phyloP scores from a whole-genome alignment of 2,888 invertebrate genomes.

The Scaptodrosophila latifasciaeformis region DNA sequence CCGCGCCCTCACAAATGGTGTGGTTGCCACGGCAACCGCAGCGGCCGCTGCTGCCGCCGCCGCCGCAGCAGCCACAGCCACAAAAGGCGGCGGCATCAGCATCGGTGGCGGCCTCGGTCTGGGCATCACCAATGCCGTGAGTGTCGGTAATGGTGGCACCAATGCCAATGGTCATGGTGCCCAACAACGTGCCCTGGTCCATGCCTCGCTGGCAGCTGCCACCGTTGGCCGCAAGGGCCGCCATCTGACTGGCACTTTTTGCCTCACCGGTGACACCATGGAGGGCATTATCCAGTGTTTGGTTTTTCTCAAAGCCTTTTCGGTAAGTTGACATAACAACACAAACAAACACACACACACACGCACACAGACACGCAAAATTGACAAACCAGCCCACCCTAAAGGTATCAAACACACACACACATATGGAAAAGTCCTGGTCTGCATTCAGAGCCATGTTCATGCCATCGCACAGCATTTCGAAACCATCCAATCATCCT shows the following conservation, averaged over 20 bases:
- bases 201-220: slow-evolving; percentile 84
- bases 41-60: slow-evolving; percentile 53
- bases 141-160: no score
- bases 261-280: slow-evolving; percentile 93
- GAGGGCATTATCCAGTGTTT: slow-evolving; percentile 94
- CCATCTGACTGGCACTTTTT: slow-evolving; percentile 91
- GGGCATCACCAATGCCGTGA: slow-evolving; percentile 33
- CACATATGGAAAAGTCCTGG: neutral
- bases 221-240: slow-evolving; percentile 85
- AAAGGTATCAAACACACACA: neutral
- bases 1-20: slow-evolving; percentile 78
- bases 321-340: slow-evolving; percentile 81
- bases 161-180: no score
- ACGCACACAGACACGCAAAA: neutral
- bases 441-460: neutral
- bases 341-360: slow-evolving; percentile 8
- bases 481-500: neutral
- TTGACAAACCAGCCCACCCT: neutral
- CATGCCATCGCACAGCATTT: neutral
- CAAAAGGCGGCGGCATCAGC: slow-evolving; percentile 34
- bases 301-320: slow-evolving; percentile 93
- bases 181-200: slow-evolving; percentile 82
- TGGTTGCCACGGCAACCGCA: slow-evolving; percentile 60
- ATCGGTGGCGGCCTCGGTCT: slow-evolving; percentile 28
- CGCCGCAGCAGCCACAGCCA: slow-evolving; percentile 78